These are phyloP conservation scores for Montipora foliosa DNA, from an alignment of 64 coral and sea anemone species.

Conservation along the genomic window DNA sequence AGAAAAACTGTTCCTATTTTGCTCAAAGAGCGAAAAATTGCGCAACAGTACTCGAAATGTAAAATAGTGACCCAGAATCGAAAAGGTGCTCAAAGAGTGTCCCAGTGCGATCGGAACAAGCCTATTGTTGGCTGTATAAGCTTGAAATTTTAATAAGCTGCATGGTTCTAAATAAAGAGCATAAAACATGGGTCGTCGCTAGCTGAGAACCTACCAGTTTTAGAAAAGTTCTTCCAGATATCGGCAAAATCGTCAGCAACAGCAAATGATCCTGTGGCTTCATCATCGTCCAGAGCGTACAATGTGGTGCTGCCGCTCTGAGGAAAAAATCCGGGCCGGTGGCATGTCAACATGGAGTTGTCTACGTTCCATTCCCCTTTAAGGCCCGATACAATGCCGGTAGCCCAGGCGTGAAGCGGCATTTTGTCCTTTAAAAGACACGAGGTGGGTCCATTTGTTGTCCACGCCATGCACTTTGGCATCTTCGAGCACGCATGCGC, in stretches of 20 bases:
- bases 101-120: no score
- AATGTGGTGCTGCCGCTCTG: conserved; percentile 91
- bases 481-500: conserved; percentile 83
- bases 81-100: no score
- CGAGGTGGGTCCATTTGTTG: conserved; percentile 89
- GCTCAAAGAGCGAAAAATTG: no score
- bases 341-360: conserved; percentile 78
- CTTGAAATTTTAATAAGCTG: no score
- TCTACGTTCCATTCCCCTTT: conserved; percentile 82
- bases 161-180: background rate
- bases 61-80: no score
- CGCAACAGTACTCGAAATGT: no score
- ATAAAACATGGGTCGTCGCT: background rate
- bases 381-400: conserved; percentile 83
- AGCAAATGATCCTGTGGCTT: conserved; percentile 68
- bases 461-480: conserved; percentile 92
- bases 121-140: no score
- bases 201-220: conserved; percentile 43
- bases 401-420: conserved; percentile 88
- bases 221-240: conserved; percentile 77
- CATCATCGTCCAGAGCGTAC: conserved; percentile 53
- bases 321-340: conserved; percentile 84
- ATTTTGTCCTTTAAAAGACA: conserved; percentile 93
- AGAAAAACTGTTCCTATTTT: no score
- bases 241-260: conserved; percentile 81